A percentile compares a stretch with the other conserved stretches of the same genome.
Evolutionary conservation across 2,797 vertebrate species (phyloP).

Genomic region (Muscicapa comitata): DNA sequence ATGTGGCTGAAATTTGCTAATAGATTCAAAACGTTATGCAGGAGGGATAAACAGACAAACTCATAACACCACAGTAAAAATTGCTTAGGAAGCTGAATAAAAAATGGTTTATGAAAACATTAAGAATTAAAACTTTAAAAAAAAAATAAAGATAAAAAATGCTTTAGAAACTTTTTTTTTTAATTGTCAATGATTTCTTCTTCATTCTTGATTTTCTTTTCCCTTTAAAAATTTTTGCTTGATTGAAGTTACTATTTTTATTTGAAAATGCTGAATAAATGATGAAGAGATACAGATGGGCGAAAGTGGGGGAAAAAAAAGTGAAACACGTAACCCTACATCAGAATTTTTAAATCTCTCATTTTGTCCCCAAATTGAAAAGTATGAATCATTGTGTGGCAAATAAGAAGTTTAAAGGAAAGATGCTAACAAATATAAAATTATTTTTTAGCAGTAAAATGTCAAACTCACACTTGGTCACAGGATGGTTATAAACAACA

Average conservation of each 20-base stretch:
- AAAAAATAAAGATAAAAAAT: neutral
- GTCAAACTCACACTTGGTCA: neutral
- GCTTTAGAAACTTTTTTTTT: neutral
- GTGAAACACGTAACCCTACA: accelerated
- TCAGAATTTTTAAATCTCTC: neutral
- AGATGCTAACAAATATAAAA: neutral
- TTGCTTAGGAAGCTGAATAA: neutral
- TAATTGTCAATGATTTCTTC: neutral
- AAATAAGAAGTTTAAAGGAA: neutral
- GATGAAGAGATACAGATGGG: neutral
- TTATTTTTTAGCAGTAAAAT: neutral
- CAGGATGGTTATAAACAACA: neutral
- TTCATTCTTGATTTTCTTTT: neutral
- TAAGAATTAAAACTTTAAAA: neutral
- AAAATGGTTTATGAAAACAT: neutral
- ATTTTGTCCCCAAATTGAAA: neutral
- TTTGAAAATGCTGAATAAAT: neutral
- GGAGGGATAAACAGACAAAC: neutral
- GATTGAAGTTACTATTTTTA: neutral
- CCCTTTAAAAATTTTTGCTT: neutral
- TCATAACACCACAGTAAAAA: neutral
- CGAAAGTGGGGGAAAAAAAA: neutral
- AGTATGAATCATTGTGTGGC: neutral
- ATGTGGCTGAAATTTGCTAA: neutral
- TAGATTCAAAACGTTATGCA: neutral